Base-by-base conservation (phyloP, 1,140 invertebrate species). In the Zaprionus ghesquierei region DNA sequence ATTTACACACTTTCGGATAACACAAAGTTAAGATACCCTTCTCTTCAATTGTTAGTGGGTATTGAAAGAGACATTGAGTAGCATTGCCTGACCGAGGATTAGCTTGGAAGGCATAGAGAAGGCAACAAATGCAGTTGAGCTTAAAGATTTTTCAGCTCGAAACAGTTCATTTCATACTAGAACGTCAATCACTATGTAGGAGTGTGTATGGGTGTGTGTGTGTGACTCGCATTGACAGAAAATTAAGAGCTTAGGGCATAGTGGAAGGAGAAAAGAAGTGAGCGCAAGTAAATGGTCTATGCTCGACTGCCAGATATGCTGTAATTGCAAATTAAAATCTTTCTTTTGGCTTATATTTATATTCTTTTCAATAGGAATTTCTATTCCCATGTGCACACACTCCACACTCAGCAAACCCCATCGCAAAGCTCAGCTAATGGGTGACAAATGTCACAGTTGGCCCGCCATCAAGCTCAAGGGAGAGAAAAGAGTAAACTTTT, bases 211-310 rank as follows among this genome's bases (percentile, higher is more conserved):
- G 46, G 3, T 60, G 4, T 6, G 25, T 50, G 13, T 58, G 35
- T 59, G 25, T 31, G 38, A 41, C 23, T 22, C 22, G 22, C 63
- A 78, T 64, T 76, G 69, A 77, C 63, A 49, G 15, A 49, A 66
- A 53, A 65, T 69, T 49, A 50, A 29, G 58, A 51, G 79, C 79
- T 81, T 81, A 81, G 65, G 63, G 29, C 1, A 54, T 4, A 53
- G 50, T n/a, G 18, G 22, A 10, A 66, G 12, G 5, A 33, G 27
- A 12, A 12, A n/a, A 18, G 3, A 61, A 61, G 2, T 23, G 12
- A 35, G 5, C 0, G 3, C 46, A 49, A 18, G 5, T 27, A 15
- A 15, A n/a, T n/a, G n/a, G 12, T 5, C n/a, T 5, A 2, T 18
- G 8, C 6, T 22, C 46, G 46, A 53, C 46, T 22, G 27, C 1